Evolutionary conservation across 2,888 invertebrate genomes (phyloP).

Genomic region (Dynastes hyllus): DNA sequence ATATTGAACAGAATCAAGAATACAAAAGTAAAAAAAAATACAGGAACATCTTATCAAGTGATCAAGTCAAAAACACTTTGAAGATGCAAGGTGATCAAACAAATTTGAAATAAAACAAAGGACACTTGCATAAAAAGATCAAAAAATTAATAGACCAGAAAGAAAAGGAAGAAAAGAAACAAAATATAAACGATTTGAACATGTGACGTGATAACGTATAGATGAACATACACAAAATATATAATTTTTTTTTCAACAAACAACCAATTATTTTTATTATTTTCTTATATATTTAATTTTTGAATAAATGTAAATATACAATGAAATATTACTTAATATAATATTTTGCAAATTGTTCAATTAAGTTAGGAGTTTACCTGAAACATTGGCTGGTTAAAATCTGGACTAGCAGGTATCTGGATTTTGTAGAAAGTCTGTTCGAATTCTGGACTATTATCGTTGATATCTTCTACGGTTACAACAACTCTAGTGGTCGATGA

Average conservation of each 20-base stretch:
- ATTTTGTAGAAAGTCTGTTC: conserved; percentile 88
- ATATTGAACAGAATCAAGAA: too few species aligned
- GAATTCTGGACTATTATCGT: conserved; percentile 92
- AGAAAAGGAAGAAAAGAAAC: not conserved
- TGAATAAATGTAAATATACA: too few species aligned
- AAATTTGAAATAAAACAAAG: not conserved
- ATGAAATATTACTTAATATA: too few species aligned
- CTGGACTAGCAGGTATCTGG: conserved; percentile 78
- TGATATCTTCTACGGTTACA: conserved; percentile 86
- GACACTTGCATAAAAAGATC: conserved; percentile 8
- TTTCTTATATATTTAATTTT: too few species aligned
- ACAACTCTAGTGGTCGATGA: conserved; percentile 87
- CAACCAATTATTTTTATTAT: not conserved
- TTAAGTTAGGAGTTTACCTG: conserved; percentile 72
- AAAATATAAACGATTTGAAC: conserved; percentile 1
- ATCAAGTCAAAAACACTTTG: not conserved
- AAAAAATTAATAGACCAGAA: not conserved
- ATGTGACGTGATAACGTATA: conserved; percentile 2
- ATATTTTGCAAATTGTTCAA: too few species aligned
- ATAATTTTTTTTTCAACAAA: not conserved
- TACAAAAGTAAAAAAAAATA: too few species aligned
- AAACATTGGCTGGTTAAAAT: conserved; percentile 74
- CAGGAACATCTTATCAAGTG: not conserved
- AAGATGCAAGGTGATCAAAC: conserved; percentile 6
- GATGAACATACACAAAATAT: not conserved